Base-by-base conservation (phyloP, 1,140 invertebrate species). In the Epicauta chinensis region DNA sequence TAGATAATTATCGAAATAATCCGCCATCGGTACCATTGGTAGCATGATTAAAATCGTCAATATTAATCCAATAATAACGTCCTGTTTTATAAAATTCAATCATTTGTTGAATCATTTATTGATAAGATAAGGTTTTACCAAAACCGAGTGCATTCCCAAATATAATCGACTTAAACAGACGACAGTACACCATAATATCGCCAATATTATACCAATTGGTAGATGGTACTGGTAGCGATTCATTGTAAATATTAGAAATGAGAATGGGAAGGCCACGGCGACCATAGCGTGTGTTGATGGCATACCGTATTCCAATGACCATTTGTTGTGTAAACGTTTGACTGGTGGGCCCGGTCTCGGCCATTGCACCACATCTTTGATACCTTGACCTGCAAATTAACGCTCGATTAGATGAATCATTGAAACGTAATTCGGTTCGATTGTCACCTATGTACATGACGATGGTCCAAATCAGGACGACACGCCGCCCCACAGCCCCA, bases 271-370 rank as follows among this genome's bases (percentile, higher is more conserved):
- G 0, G 87, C 84, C 13, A 90, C 77, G 2, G 83, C 89, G 36
- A 93, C 85, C 87, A 94, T 92, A 2, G 92, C 91, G 75, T 96
- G 92, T 1, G 91, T 94, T 2, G 91, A 94, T 9, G 91, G 91
- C 88, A 96, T 92, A 16, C 91, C 91, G 77, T 92, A 95, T 69
- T 95, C 91, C 53, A 89, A 69, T 1, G 84, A 80, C 87, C 87
- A 93, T 76, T 89, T 93, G 15, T 79, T 79, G 69, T 94, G 90
- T 11, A 95, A 69, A 59, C 85, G 78, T 41, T 87, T 75, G 5
- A 89, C 91, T 1, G 91, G 91, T 40, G 88, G 89, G 0, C 81
- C 74, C 0, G 93, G 92, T 57, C 93, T 76, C 5, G 91, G 89
- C 84, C 87, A 90, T 57, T 81, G 71, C 44, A 95, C 79, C 44